These are phyloP conservation scores for Mesochorus sp. DNA, from an alignment of 2,888 invertebrate species.

Conservation along the genomic window DNA sequence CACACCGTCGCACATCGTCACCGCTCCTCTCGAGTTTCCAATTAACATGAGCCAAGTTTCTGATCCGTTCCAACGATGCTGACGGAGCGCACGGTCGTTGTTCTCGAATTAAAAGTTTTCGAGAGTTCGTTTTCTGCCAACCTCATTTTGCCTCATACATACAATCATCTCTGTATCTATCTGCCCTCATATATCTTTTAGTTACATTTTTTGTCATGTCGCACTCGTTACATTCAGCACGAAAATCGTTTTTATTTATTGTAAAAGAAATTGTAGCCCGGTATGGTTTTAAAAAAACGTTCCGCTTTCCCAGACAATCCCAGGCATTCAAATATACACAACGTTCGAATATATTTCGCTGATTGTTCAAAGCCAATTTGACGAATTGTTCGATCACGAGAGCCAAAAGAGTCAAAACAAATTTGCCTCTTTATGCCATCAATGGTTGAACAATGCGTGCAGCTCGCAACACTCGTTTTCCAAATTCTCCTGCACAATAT, in stretches of 20 bases:
- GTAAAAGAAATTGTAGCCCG: no score
- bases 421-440: background rate
- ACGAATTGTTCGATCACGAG: constrained; percentile 13
- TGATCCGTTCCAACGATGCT: constrained; percentile 64
- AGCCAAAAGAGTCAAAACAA: constrained; percentile 28
- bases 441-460: background rate
- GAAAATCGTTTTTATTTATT: no score
- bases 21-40: constrained; percentile 62
- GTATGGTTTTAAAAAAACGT: background rate
- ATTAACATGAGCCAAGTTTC: constrained; percentile 65
- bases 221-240: no score
- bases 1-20: constrained; percentile 11
- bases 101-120: constrained; percentile 59
- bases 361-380: constrained; percentile 21
- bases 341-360: background rate
- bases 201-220: constrained; percentile 11
- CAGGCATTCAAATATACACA: background rate
- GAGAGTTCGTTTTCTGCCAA: background rate
- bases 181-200: background rate
- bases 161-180: constrained; percentile 17
- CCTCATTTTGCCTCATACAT: constrained; percentile 32
- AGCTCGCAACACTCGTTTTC: no score
- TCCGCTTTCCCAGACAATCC: background rate
- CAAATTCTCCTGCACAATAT: no score
- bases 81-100: constrained; percentile 52